Percentiles rank a stretch among this genome's conserved stretches.
Conservation (phyloP, 2,797 vertebrate genomes). For the Lerista edwardsae region DNA sequence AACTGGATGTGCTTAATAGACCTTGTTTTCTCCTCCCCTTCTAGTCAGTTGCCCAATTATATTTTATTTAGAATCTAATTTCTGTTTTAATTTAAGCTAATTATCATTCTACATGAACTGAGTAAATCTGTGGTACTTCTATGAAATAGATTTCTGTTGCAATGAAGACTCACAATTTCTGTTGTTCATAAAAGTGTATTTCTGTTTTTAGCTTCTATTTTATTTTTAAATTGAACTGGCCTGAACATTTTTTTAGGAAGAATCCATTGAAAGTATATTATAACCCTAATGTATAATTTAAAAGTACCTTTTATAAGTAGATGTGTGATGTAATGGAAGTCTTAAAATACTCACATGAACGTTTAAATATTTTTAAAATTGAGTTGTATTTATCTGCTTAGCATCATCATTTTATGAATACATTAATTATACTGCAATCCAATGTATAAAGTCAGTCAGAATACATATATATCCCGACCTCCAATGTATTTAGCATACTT, state of each 20-base stretch:
- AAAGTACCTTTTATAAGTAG: neutral
- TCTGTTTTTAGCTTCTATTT: slow-evolving; percentile 18
- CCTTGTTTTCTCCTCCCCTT: slow-evolving; percentile 62
- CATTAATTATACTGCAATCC: slow-evolving; percentile 12
- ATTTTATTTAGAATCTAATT: slow-evolving; percentile 78
- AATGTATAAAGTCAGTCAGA: neutral
- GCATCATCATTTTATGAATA: slow-evolving; percentile 8
- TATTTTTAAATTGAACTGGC: slow-evolving; percentile 38
- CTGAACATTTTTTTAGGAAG: slow-evolving; percentile 44
- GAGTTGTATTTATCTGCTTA: slow-evolving; percentile 11
- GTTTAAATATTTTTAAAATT: neutral
- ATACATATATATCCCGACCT: accelerated
- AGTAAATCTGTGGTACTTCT: slow-evolving; percentile 60
- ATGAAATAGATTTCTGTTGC: slow-evolving; percentile 61
- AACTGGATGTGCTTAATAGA: slow-evolving; percentile 79
- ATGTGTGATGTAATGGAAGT: neutral
- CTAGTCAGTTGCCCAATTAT: slow-evolving; percentile 74
- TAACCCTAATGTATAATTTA: too few species aligned
- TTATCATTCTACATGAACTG: slow-evolving; percentile 52
- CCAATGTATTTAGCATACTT: neutral
- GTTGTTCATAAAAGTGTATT: slow-evolving; percentile 41
- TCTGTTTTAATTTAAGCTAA: slow-evolving; percentile 75
- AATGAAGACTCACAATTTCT: slow-evolving; percentile 42
- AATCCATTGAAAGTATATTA: too few species aligned
- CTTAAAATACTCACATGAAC: slow-evolving; percentile 30